Percentiles rank a stretch among this genome's conserved stretches.
Evolutionary conservation across 2,113 vertebrate genomes (phyloP).

Genomic region (Sapajus apella): DNA sequence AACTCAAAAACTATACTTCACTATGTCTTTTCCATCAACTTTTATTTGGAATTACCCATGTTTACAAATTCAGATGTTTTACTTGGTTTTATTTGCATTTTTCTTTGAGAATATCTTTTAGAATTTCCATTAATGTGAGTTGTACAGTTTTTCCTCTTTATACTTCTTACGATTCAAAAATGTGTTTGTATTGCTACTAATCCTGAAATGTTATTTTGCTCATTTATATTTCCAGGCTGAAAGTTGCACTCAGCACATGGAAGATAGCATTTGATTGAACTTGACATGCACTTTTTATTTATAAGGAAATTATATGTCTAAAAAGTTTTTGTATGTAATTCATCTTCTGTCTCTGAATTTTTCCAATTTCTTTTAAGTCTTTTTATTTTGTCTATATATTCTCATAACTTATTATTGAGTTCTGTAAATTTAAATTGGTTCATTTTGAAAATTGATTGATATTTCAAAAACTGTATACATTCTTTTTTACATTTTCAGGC

Average conservation of each 20-base stretch:
- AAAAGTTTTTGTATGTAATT: neutral
- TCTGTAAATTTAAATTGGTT: neutral
- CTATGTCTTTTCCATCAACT: neutral
- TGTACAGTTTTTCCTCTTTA: neutral
- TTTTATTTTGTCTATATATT: neutral
- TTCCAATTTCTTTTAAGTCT: neutral
- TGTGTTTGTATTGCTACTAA: neutral
- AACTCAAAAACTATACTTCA: neutral
- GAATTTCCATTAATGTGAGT: neutral
- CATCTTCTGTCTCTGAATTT: neutral
- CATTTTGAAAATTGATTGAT: neutral
- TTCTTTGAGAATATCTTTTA: neutral
- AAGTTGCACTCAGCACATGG: neutral
- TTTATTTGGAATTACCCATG: neutral
- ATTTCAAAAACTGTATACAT: neutral
- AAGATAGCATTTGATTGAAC: neutral
- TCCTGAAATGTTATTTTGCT: neutral
- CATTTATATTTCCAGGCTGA: neutral
- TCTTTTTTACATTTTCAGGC: neutral
- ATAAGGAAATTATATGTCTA: neutral
- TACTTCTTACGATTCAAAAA: neutral
- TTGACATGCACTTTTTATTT: neutral
- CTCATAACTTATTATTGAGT: neutral
- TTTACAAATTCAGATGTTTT: neutral
- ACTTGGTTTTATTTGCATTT: neutral